These are phyloP conservation scores for Mastacembelus armatus DNA, from an alignment of 2,797 vertebrate genomes.

Conservation along the genomic window DNA sequence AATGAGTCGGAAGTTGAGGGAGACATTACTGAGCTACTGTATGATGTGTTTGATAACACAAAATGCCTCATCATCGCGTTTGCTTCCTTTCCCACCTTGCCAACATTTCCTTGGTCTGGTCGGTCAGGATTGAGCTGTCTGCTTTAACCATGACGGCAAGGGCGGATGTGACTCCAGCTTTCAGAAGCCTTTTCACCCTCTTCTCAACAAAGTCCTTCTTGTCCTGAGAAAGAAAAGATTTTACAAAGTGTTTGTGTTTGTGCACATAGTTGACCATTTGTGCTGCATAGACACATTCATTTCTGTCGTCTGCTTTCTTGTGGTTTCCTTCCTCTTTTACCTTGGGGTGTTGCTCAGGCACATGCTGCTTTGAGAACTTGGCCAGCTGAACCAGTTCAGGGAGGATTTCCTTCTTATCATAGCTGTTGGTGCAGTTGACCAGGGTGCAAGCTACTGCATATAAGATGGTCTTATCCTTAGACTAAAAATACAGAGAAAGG, in stretches of 20 bases:
- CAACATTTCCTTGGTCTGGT: constrained; percentile 95
- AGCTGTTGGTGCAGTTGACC: constrained; percentile 97
- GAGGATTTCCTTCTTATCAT: constrained; percentile 95
- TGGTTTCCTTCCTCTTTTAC: constrained; percentile 69
- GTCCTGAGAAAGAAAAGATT: constrained; percentile 82
- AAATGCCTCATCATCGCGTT: neutral
- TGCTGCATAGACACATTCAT: neutral
- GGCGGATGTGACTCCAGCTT: constrained; percentile 89
- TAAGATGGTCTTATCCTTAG: constrained; percentile 94
- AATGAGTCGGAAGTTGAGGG: no score
- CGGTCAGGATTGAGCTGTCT: constrained; percentile 91
- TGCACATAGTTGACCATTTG: neutral
- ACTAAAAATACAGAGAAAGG: constrained; percentile 75
- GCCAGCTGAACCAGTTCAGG: constrained; percentile 96
- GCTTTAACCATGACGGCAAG: constrained; percentile 95
- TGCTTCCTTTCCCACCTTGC: constrained; percentile 84
- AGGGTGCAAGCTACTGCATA: constrained; percentile 93
- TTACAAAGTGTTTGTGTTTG: neutral
- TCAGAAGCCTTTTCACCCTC: constrained; percentile 91
- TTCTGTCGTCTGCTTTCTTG: neutral
- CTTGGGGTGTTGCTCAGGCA: constrained; percentile 97
- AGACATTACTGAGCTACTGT: no score
- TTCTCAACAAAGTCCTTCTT: constrained; percentile 95
- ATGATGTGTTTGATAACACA: neutral
- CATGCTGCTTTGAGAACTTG: constrained; percentile 98